These are phyloP conservation scores for Asteroscopus sphinx DNA, from an alignment of 2,888 invertebrate species.

Conservation along the genomic window DNA sequence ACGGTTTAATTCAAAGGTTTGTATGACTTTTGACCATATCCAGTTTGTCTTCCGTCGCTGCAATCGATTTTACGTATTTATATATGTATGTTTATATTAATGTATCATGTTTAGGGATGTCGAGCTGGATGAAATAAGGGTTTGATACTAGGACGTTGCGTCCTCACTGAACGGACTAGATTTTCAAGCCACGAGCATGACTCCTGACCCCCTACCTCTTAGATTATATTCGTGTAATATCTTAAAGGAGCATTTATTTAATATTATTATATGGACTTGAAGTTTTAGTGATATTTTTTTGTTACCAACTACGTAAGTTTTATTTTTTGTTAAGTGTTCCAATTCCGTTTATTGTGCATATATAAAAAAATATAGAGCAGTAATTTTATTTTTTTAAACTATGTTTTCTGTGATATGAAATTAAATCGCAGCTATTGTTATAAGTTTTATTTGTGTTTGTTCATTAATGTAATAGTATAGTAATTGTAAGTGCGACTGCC, in stretches of 20 bases:
- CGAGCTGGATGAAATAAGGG: constrained; percentile 57
- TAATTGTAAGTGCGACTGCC: constrained; percentile 40
- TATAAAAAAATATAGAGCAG: constrained; percentile 45
- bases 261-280: constrained; percentile 64
- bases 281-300: constrained; percentile 83
- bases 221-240: constrained; percentile 67
- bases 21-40: neutral
- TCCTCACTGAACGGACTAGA: constrained; percentile 40
- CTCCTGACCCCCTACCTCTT: constrained; percentile 70
- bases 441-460: constrained; percentile 61
- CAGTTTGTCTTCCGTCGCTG: constrained; percentile 22
- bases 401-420: constrained; percentile 76
- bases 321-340: constrained; percentile 69
- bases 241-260: constrained; percentile 80
- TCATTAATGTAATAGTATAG: constrained; percentile 46
- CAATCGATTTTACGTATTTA: constrained; percentile 29
- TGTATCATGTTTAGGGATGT: constrained; percentile 51
- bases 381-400: constrained; percentile 66
- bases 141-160: constrained; percentile 47
- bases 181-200: constrained; percentile 51
- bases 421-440: constrained; percentile 68
- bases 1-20: neutral
- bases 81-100: constrained; percentile 30
- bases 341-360: constrained; percentile 62
- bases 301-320: constrained; percentile 83